phyloP scores from a whole-genome alignment of 2,113 vertebrate genomes.

The Tapirus terrestris region DNA sequence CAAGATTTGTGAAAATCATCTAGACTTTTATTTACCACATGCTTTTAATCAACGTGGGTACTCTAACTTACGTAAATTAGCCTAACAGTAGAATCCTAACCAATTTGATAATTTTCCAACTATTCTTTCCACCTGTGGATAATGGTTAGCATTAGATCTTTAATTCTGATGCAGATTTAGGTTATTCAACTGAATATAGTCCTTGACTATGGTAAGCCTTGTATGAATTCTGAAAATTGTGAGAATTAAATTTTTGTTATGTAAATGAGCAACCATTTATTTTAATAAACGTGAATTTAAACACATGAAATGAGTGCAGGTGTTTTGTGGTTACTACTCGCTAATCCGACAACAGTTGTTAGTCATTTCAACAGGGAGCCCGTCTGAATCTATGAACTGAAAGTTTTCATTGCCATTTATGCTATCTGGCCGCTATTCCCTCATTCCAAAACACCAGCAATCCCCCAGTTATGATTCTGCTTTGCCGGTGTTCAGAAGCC shows the following conservation, averaged over 20 bases:
- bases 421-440: background rate
- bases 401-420: background rate
- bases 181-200: background rate
- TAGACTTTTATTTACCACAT: background rate
- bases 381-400: background rate
- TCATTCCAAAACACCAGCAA: background rate
- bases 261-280: background rate
- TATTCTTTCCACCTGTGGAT: background rate
- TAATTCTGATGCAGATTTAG: background rate
- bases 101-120: background rate
- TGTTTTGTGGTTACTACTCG: background rate
- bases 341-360: background rate
- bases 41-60: background rate
- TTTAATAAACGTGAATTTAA: background rate
- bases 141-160: background rate
- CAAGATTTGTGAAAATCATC: background rate
- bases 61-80: background rate
- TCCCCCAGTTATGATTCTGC: background rate
- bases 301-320: background rate
- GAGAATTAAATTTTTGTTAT: background rate
- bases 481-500: background rate
- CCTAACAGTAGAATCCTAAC: background rate
- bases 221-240: background rate
- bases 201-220: background rate
- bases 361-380: background rate